Base-by-base conservation (phyloP, 2,797 vertebrate species). In the Alectoris magna region DNA sequence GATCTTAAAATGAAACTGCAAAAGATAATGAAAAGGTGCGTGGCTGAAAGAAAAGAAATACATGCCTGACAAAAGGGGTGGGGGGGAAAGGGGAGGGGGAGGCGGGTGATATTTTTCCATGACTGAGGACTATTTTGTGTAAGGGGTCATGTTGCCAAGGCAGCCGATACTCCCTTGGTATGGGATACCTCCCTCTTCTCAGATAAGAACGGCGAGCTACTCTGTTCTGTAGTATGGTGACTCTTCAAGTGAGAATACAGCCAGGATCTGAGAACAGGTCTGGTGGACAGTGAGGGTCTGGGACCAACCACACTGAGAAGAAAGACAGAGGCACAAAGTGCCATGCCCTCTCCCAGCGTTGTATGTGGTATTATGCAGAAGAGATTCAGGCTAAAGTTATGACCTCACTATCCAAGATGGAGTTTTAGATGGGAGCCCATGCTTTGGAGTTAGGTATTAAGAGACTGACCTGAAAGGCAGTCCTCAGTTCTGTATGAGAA, bases 331-430 rank as follows among this genome's bases (percentile, higher is more conserved):
- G 10, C 39, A 67, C 24, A 10, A 46, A 36, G 34, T 24, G 21
- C 68, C 8, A 7, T 36, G 60, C 67, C 44, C 6, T 2, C 36
- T 62, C 53, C 36, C 22, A 23, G 46, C 16, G 22, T 9, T 38
- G 43, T 36, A 36, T 23, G 64, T 58, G 49, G 22, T 31, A 82
- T 41, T 22, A 36, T 14, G 10, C 69, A 11, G 58, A 58, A 88
- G 69, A 7, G 17, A 44, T 49, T 27, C 49, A 71, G 66, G 59
- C 51, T 51, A 27, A 64, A 27, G 43, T 36, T 14, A 46, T 2
- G 36, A 75, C 56, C 56, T 27, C 10, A 1, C 31, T 34, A 21
- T 51, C 18, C 0, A 2, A 71, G n/a, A 46, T 0, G 1, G 49
- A 21, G 38, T 23, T 58, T 58, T 17, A 51, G 31, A 4, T 38